Conservation (phyloP, 1,140 invertebrate genomes). For the Copidosoma floridanum region DNA sequence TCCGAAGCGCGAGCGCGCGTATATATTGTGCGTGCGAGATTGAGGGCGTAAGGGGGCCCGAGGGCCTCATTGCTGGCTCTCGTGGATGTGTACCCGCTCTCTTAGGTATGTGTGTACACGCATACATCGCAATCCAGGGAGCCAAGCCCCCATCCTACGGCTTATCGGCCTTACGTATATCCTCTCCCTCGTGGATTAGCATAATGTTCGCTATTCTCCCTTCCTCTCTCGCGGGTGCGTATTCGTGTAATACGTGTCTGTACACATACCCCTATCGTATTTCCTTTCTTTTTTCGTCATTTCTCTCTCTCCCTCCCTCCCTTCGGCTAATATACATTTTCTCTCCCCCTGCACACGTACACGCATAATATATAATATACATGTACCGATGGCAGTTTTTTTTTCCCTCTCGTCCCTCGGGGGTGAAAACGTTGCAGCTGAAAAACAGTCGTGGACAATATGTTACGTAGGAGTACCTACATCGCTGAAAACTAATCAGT, state of each 20-base stretch:
- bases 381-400: no score
- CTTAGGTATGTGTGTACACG: background rate
- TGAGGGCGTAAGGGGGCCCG: conserved; percentile 54
- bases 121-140: conserved; percentile 17
- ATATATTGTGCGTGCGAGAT: conserved; percentile 38
- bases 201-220: conserved; percentile 51
- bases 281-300: background rate
- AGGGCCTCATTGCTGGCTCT: conserved; percentile 44
- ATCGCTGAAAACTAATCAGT: no score
- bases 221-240: conserved; percentile 25
- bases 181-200: conserved; percentile 53
- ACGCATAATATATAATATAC: no score
- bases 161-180: conserved; percentile 57
- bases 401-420: no score
- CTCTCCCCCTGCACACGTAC: background rate
- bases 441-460: no score
- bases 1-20: no score
- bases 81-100: background rate
- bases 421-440: no score
- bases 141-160: conserved; percentile 38
- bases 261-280: background rate
- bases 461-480: no score
- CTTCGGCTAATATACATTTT: background rate
- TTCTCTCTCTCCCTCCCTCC: background rate
- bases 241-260: conserved; percentile 8